Evolutionary conservation across 1,140 invertebrate genomes (phyloP).

Genomic region (Chironomus striatipennis): DNA sequence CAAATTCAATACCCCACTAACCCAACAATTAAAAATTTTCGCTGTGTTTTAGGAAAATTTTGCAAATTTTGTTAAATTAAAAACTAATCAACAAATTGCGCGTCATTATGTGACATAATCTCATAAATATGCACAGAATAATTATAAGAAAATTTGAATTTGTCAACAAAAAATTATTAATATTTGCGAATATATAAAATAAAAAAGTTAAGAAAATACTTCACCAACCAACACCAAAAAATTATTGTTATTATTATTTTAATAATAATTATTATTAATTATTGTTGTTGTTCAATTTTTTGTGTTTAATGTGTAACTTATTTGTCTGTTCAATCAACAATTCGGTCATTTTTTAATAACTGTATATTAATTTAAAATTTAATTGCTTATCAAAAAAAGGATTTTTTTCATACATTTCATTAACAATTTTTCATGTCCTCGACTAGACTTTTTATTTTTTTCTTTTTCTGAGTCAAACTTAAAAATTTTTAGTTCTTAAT

Average conservation of each 20-base stretch:
- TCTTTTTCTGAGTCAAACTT: background rate
- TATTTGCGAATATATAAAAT: background rate
- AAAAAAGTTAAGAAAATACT: background rate
- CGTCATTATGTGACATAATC: too few relatives aligned
- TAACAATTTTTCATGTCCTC: background rate
- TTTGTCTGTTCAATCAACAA: background rate
- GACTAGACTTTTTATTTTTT: background rate
- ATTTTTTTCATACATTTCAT: background rate
- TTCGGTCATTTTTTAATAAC: background rate
- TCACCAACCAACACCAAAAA: conserved; percentile 10
- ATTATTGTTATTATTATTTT: background rate
- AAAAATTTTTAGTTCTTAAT: conserved; percentile 3
- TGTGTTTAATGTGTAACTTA: background rate
- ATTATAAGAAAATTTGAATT: too few relatives aligned
- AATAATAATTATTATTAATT: background rate
- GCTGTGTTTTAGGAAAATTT: background rate
- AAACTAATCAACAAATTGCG: too few relatives aligned
- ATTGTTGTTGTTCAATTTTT: background rate
- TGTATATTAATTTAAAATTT: background rate
- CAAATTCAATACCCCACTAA: too few relatives aligned
- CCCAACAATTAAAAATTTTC: background rate
- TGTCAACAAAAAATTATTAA: too few relatives aligned
- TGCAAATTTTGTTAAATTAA: background rate
- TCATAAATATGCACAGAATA: too few relatives aligned
- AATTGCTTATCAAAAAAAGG: background rate